phyloP scores from a whole-genome alignment of 2,113 vertebrate genomes.

The Arvicanthis niloticus region DNA sequence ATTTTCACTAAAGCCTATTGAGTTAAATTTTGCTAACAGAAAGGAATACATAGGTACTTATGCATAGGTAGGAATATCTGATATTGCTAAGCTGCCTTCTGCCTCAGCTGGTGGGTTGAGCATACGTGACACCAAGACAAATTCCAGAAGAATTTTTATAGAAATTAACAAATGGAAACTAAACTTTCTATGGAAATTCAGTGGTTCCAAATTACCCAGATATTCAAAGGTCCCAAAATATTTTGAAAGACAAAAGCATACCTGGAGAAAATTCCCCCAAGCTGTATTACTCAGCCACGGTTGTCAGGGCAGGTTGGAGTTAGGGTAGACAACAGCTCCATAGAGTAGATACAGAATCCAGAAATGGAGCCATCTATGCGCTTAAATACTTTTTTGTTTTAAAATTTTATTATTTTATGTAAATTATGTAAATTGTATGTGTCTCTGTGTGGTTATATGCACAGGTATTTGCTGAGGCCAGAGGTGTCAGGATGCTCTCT shows the following conservation, averaged over 20 bases:
- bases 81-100: neutral
- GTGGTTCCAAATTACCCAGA: too few species aligned
- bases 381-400: neutral
- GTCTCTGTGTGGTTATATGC: neutral
- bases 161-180: neutral
- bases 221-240: neutral
- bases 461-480: neutral
- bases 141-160: neutral
- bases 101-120: neutral
- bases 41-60: too few species aligned
- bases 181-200: neutral
- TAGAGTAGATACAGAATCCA: neutral
- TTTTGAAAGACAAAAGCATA: neutral
- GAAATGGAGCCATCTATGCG: neutral
- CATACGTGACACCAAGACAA: neutral
- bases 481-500: neutral
- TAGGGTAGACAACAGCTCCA: neutral
- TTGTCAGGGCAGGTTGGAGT: neutral
- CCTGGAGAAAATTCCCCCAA: neutral
- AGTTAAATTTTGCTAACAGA: neutral
- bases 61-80: neutral
- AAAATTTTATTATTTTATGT: neutral
- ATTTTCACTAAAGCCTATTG: neutral
- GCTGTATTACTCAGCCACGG: too few species aligned
- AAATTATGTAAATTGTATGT: neutral